A percentile compares a stretch with the other conserved stretches of the same genome.
Evolutionary conservation across 1,140 invertebrate genomes (phyloP).

Genomic region (Sycobia sp.): DNA sequence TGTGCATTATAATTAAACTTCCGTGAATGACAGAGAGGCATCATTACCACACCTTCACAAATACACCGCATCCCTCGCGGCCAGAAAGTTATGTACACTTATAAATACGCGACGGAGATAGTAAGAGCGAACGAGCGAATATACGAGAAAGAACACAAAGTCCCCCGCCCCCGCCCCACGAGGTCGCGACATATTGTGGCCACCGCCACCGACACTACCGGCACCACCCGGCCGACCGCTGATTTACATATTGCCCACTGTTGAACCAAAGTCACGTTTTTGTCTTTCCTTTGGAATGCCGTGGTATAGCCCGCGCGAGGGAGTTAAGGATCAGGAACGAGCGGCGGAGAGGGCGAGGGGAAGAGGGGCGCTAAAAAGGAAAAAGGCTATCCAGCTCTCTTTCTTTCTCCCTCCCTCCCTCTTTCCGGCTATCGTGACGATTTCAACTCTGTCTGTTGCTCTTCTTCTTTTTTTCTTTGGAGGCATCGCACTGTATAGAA

Average conservation of each 20-base stretch:
- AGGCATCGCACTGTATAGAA: too few species aligned
- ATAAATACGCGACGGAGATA: too few species aligned
- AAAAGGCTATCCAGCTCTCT: conserved; percentile 1
- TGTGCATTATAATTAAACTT: too few species aligned
- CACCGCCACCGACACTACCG: too few species aligned
- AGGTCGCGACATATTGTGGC: conserved; percentile 32
- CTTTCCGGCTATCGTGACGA: not conserved
- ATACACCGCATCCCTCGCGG: too few species aligned
- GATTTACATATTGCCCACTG: conserved; percentile 39
- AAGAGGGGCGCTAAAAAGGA: conserved; percentile 2
- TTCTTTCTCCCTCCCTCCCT: not conserved
- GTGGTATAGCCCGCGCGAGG: not conserved
- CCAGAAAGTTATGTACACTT: too few species aligned
- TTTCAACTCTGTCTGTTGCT: too few species aligned
- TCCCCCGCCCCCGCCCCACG: conserved; percentile 27
- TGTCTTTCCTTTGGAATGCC: conserved; percentile 39
- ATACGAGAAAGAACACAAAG: not conserved
- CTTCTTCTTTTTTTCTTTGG: too few species aligned
- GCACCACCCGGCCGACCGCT: conserved; percentile 27
- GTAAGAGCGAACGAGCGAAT: not conserved
- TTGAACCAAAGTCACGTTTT: conserved; percentile 33
- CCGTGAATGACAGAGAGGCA: too few species aligned
- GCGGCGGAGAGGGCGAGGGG: not conserved
- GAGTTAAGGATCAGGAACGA: too few species aligned
- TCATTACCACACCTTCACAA: too few species aligned